A percentile compares a stretch with the other conserved stretches of the same genome.
These are phyloP conservation scores for Pholis gunnellus DNA, from an alignment of 2,113 vertebrate genomes.

Conservation along the genomic window DNA sequence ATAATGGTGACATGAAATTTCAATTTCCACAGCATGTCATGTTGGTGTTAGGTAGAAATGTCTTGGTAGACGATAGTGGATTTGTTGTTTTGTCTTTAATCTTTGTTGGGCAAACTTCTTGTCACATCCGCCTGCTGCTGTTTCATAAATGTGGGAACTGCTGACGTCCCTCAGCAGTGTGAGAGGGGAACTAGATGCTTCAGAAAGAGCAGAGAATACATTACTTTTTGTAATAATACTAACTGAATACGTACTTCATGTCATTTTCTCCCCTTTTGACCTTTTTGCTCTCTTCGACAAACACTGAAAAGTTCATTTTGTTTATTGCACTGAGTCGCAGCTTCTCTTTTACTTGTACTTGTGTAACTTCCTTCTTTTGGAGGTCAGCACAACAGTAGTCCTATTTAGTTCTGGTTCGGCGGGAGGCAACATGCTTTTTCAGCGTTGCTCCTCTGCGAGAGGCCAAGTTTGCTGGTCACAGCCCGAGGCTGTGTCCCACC, in stretches of 20 bases:
- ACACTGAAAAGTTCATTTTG: constrained; percentile 30
- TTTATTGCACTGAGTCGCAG: constrained; percentile 39
- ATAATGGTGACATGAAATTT: neutral
- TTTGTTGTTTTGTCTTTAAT: neutral
- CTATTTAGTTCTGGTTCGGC: constrained; percentile 48
- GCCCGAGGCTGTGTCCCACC: constrained; percentile 42
- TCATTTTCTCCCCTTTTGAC: constrained; percentile 14
- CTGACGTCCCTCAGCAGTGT: neutral
- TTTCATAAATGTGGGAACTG: neutral
- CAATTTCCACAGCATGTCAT: neutral
- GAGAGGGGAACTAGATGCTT: neutral
- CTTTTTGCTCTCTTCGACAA: constrained; percentile 16
- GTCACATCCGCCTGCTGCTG: neutral
- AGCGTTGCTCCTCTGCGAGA: constrained; percentile 50
- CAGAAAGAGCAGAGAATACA: neutral
- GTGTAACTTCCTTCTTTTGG: constrained; percentile 71
- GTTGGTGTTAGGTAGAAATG: neutral
- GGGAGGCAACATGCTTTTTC: constrained; percentile 49
- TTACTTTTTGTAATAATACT: neutral
- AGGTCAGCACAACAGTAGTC: constrained; percentile 55
- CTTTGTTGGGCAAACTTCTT: neutral
- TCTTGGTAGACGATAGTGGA: neutral
- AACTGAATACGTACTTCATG: neutral
- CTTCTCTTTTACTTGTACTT: constrained; percentile 62
- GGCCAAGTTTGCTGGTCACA: constrained; percentile 46